phyloP scores from a whole-genome alignment of 2,113 vertebrate species.

The Muntiacus muntjak region DNA sequence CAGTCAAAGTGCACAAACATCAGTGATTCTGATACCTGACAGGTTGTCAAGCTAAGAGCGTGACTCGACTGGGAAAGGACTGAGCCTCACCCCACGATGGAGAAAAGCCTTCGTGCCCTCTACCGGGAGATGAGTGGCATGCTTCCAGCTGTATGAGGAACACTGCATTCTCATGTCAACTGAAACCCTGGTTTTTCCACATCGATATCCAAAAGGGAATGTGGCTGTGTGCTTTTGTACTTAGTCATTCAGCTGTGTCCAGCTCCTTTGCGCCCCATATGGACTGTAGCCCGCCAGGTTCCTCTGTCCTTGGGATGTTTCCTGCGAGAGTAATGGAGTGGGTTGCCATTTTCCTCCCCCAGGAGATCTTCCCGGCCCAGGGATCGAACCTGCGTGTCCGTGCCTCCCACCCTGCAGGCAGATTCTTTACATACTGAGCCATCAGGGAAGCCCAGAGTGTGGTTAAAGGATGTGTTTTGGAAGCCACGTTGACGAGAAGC shows the following conservation, averaged over 20 bases:
- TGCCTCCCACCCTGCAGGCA: accelerated
- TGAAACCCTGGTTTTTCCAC: not conserved
- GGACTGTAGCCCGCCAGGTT: not conserved
- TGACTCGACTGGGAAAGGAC: not conserved
- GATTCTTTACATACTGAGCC: not conserved
- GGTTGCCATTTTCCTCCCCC: not conserved
- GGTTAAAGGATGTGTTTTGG: not conserved
- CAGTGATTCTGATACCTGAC: not conserved
- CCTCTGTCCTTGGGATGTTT: not conserved
- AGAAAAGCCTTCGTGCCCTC: not conserved
- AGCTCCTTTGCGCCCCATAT: not conserved
- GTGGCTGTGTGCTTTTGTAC: not conserved
- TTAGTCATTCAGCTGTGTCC: not conserved
- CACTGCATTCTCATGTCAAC: not conserved
- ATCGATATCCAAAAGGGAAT: not conserved
- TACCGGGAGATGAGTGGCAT: not conserved
- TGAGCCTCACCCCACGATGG: not conserved
- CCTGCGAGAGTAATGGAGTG: not conserved
- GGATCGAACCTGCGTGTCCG: accelerated
- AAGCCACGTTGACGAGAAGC: not conserved
- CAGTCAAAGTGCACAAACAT: not conserved
- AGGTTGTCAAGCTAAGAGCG: not conserved
- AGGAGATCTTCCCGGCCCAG: not conserved
- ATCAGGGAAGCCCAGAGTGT: accelerated
- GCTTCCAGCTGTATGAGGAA: not conserved